Evolutionary conservation across 2,888 invertebrate genomes (phyloP), one percentile per base, ranked within the genome.

Genomic region (Timema podura): DNA sequence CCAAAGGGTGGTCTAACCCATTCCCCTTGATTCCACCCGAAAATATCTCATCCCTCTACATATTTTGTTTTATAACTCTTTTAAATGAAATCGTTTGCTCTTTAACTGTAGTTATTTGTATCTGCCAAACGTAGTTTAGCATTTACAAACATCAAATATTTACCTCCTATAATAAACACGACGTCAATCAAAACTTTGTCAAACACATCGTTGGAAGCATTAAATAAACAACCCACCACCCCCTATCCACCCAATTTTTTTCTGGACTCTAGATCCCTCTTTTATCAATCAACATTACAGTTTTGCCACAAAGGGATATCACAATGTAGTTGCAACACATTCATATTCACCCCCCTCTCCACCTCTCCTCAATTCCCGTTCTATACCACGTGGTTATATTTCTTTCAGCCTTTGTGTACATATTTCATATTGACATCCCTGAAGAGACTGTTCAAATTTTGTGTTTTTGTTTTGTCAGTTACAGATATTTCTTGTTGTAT

Each of bases 161-260:
- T 67, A 72, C 65, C 61, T 16, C 61, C 48, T 69, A 70, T 65
- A 69, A 70, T 72, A 72, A 61, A 67, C 71, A 67, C 49, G n/a
- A 48, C 66, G 71, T 72, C 71, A 72, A 72, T 72, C 71, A 68
- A 67, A 70, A 72, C 68, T 72, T 72, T 72, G 69, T 70, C 71
- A 72, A 72, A 72, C 70, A 70, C 70, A 68, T 68, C 64, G 67
- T 66, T 64, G 47, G 65, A 16, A 5, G 65, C 57, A 57, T 57
- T 57, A 57, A 61, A 44, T 45, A 61, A 61, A 61, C 61, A 61
- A 11, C 11, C 30, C 30, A 30, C 3, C 30, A 30, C 30, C 1
- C 5, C 7, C 44, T 0, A 45, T n/a, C 30, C 16, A 30, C 16
- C 16, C 44, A 11, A 10, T 61, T 15, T 11, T 16, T 61, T 61